Evolutionary conservation across 2,797 vertebrate species (phyloP), one percentile per base, ranked within the genome.

Genomic region (Phoeniculus purpureus): DNA sequence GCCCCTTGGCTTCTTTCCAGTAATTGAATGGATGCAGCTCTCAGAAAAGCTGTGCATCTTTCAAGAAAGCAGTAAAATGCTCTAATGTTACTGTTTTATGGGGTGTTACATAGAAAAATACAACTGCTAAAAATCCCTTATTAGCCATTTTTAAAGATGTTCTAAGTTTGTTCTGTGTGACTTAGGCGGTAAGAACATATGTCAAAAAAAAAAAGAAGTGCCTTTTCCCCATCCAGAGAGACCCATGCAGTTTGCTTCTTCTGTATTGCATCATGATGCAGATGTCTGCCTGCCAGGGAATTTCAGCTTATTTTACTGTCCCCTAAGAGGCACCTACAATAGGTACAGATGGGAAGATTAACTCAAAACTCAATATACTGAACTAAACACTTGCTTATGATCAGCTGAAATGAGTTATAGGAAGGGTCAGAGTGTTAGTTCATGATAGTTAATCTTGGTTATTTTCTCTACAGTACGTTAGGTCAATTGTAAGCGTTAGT

Each of bases 1-100:
- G 61, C 52, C 66, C 78, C 48, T 94, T 92, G 91, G 94, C 92
- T 94, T 87, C 31, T 91, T 94, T 95, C 94, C 67, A 85, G 88
- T 85, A 34, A 50, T 64, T 91, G 78, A 85, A 91, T 92, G 62
- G 90, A 90, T 88, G 47, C 76, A 94, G 79, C 65, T 93, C 78
- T 58, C 60, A 47, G 87, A 81, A 93, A 91, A 62, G 56, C 70
- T 52, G 74, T 81, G 70, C 45, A 74, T 95, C 88, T 92, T 83
- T 72, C 54, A 85, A 86, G 74, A 85, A 79, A 94, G 67, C 60
- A 70, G 25, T 95, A 89, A 96, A 94, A 78, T 56, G 50, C 51
- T 92, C 29, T 83, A 82, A 71, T 1, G 19, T 75, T 89, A 87
- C 10, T 89, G 61, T 82, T 94, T 95, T 80, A 94, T 82, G 68